Percentiles rank a stretch among this genome's conserved stretches.
phyloP scores from a whole-genome alignment of 1,140 invertebrate species.

The Plectus sambesii region DNA sequence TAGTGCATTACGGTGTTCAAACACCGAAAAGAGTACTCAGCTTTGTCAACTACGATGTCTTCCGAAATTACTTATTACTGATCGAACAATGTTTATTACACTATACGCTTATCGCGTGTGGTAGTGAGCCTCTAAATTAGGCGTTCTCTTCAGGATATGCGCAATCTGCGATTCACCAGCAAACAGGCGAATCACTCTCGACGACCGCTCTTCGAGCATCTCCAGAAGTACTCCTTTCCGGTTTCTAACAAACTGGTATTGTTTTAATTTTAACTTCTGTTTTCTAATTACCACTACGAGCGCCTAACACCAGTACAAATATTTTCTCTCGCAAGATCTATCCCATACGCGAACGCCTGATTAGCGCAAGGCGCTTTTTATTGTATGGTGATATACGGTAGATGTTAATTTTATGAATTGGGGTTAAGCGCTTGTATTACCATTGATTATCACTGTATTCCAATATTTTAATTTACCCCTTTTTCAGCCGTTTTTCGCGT shows the following conservation, averaged over 20 bases:
- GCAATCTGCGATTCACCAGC: conserved; percentile 87
- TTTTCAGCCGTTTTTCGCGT: conserved; percentile 52
- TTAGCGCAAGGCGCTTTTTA: no score
- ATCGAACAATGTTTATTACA: neutral
- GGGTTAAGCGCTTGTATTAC: no score
- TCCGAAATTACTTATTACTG: neutral
- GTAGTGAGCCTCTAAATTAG: neutral
- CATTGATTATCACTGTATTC: conserved; percentile 14
- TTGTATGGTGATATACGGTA: no score
- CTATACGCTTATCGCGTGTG: neutral
- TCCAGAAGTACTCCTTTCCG: conserved; percentile 86
- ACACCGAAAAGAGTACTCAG: no score
- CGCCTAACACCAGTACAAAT: no score
- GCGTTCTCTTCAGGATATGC: conserved; percentile 52
- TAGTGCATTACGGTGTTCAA: no score
- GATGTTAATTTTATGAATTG: no score
- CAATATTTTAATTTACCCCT: conserved; percentile 12
- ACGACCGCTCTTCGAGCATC: conserved; percentile 82
- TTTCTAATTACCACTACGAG: conserved; percentile 8
- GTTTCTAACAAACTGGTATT: conserved; percentile 69
- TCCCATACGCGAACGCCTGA: no score
- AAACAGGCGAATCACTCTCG: conserved; percentile 90
- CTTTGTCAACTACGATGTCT: no score
- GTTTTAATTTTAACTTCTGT: conserved; percentile 59
- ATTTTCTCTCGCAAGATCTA: no score